Evolutionary conservation across 2,888 invertebrate species (phyloP).

Genomic region (Dasypolia templi): DNA sequence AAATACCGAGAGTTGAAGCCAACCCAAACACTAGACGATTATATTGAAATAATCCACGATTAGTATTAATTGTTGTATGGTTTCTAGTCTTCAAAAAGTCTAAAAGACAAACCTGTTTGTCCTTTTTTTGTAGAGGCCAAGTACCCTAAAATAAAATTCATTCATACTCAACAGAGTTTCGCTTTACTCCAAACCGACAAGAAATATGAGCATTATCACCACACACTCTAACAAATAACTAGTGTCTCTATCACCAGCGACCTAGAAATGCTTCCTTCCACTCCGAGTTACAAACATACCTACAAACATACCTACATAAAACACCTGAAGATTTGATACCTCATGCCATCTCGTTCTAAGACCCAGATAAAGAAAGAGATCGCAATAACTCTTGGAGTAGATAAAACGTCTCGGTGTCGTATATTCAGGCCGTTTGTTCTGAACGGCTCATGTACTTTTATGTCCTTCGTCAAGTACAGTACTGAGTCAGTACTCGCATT

Average conservation of each 20-base stretch:
- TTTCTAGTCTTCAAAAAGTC: too few relatives aligned
- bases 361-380: conserved; percentile 58
- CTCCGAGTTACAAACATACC: conserved; percentile 46
- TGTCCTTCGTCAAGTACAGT: conserved; percentile 67
- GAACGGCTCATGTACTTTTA: conserved; percentile 70
- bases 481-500: conserved; percentile 56
- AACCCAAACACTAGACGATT: too few relatives aligned
- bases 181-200: not conserved
- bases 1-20: too few relatives aligned
- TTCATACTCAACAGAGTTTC: not conserved
- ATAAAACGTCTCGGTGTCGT: conserved; percentile 66
- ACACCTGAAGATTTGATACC: conserved; percentile 64
- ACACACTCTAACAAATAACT: conserved; percentile 47
- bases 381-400: conserved; percentile 59
- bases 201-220: conserved; percentile 43
- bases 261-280: conserved; percentile 62
- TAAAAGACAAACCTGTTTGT: not conserved
- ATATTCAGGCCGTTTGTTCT: conserved; percentile 67
- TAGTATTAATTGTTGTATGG: too few relatives aligned
- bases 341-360: conserved; percentile 43
- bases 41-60: too few relatives aligned
- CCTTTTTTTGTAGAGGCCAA: not conserved
- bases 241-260: conserved; percentile 51
- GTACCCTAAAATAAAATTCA: not conserved
- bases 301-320: conserved; percentile 55